Percentiles rank a stretch among this genome's conserved stretches.
These are phyloP conservation scores for Antennarius maculatus DNA, from an alignment of 2,797 vertebrate species.

Conservation along the genomic window DNA sequence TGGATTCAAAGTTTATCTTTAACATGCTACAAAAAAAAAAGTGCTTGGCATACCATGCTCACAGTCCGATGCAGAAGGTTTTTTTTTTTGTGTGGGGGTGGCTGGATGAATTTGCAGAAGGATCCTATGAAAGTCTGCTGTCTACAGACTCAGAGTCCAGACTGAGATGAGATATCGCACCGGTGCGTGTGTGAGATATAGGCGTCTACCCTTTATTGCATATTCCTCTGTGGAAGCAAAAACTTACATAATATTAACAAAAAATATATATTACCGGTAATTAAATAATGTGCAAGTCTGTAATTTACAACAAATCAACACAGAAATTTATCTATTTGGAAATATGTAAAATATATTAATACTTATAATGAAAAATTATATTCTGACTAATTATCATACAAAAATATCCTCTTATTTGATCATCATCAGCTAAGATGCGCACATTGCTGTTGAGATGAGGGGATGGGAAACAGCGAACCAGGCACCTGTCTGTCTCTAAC, in stretches of 20 bases:
- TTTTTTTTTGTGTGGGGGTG: constrained; percentile 27
- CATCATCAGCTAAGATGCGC: constrained; percentile 3
- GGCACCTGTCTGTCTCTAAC: constrained; percentile 5
- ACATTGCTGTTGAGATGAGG: constrained; percentile 13
- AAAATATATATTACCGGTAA: background rate
- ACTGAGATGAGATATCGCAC: constrained; percentile 32
- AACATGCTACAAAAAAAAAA: constrained; percentile 40
- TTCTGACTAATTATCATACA: background rate
- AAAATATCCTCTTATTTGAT: constrained; percentile 9
- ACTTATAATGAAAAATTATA: background rate
- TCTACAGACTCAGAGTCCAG: constrained; percentile 49
- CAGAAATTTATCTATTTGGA: background rate
- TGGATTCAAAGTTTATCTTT: constrained; percentile 50
- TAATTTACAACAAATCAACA: background rate
- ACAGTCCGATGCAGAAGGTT: constrained; percentile 25
- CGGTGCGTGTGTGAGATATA: constrained; percentile 26
- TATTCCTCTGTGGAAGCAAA: background rate
- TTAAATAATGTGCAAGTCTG: constrained; percentile 6
- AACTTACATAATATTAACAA: background rate
- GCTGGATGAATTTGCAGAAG: constrained; percentile 71
- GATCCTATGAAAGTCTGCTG: constrained; percentile 66
- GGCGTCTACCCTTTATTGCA: background rate
- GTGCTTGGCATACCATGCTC: constrained; percentile 7
- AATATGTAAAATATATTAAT: background rate
- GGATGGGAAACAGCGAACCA: constrained; percentile 18